Conservation (phyloP, 2,888 invertebrate genomes). For the Monochamus alternatus region DNA sequence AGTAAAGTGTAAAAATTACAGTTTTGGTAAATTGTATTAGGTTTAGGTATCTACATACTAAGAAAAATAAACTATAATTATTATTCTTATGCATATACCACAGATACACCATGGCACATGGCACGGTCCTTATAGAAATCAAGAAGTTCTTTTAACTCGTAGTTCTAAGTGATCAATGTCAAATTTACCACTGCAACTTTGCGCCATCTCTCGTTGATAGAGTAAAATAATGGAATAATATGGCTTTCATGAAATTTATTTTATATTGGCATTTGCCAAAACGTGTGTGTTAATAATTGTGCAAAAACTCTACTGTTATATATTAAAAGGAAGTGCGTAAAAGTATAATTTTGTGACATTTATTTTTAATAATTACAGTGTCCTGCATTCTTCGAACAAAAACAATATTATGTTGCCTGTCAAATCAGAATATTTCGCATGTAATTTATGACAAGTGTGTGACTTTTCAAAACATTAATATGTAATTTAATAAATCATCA, state of each 20-base stretch:
- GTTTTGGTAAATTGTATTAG: no score
- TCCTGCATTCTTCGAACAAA: constrained; percentile 2
- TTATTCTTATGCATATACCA: no score
- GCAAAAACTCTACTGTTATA: constrained; percentile 27
- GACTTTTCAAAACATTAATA: constrained; percentile 49
- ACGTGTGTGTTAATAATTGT: constrained; percentile 49
- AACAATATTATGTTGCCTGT: constrained; percentile 71
- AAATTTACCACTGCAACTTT: background rate
- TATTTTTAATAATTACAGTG: constrained; percentile 25
- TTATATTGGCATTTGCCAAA: constrained; percentile 56
- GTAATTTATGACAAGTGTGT: constrained; percentile 70
- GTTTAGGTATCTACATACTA: no score
- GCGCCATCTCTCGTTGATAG: constrained; percentile 57
- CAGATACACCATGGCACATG: no score
- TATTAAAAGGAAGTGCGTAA: constrained; percentile 26
- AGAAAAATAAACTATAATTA: no score
- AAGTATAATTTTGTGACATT: constrained; percentile 41
- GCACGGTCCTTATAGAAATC: no score
- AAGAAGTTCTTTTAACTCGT: background rate
- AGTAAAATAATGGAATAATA: constrained; percentile 53
- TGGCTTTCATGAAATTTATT: constrained; percentile 41
- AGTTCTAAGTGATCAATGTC: background rate
- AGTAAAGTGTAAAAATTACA: no score
- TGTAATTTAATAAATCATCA: constrained; percentile 51
- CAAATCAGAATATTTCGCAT: constrained; percentile 70